Base-by-base conservation (phyloP, 1,140 invertebrate genomes). In the Andricus grossulariae region DNA sequence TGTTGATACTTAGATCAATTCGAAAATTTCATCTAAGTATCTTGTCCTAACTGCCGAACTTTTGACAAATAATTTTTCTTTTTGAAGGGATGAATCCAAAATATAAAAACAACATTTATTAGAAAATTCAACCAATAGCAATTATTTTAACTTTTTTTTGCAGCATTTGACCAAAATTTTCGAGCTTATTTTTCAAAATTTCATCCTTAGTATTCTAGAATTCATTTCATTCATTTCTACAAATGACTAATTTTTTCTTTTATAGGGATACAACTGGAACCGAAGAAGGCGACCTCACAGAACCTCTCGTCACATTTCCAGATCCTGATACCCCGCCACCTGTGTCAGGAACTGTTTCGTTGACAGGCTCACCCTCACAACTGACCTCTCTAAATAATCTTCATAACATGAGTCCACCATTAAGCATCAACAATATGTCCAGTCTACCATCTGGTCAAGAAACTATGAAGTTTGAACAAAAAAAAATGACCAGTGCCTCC, bases 391-490 rank as follows among this genome's bases (percentile, higher is more conserved):
- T 93, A 50, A 92, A 93, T 85, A 85, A 90, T 86, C 81, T 91
- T 77, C 85, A 90, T 80, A 81, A 82, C 71, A 85, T 90, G 77
- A 87, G 82, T 13, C 84, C 85, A 0, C 83, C 87, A 6, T 88
- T 90, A 32, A 88, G 77, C 39, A 88, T 90, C 74, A 79, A 84
- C 54, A 87, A 89, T 13, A 89, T 89, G 18, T 78, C 87, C 18
- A 90, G 83, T 82, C 76, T 90, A 72, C 82, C 91, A 81, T 82
- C 90, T 75, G 88, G 91, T 54, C 85, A 93, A 81, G 94, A 95
- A 88, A 95, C 94, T 84, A 92, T 95, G 87, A 96, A 94, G 90
- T 97, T 94, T 88, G 96, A 95, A 91, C 95, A 96, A 89, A 96
- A 95, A 85, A 93, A 94, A 83, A 93, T 94, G 83, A 95, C 95